Evolutionary conservation across 2,113 vertebrate species (phyloP).

Genomic region (Arenaria interpres): DNA sequence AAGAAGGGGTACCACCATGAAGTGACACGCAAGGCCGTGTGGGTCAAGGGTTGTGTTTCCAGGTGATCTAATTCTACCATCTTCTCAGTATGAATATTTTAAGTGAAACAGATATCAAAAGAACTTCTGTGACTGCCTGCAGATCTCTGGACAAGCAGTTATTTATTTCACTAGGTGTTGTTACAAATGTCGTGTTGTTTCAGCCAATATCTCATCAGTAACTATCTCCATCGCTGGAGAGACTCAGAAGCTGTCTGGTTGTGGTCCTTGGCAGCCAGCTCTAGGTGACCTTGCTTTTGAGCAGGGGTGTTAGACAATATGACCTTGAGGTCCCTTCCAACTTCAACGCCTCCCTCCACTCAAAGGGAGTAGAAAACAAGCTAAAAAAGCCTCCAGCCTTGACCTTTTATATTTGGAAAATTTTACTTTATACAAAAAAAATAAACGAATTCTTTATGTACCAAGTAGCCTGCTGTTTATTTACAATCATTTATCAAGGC

Average conservation of each 20-base stretch:
- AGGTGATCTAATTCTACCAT: not conserved
- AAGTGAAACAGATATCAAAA: not conserved
- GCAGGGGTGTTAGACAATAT: not conserved
- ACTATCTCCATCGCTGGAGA: not conserved
- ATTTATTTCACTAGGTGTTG: not conserved
- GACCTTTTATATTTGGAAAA: not conserved
- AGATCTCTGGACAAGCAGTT: not conserved
- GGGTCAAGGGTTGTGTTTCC: not conserved
- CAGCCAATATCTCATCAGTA: not conserved
- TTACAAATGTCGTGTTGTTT: not conserved
- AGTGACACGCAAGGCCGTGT: rapidly evolving
- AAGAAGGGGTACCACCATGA: not conserved
- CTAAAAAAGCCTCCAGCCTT: not conserved
- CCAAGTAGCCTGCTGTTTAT: not conserved
- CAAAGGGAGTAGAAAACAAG: not conserved
- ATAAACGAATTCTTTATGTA: not conserved
- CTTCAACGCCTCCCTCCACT: not conserved
- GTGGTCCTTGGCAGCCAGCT: not conserved
- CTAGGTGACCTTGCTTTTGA: not conserved
- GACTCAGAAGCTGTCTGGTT: not conserved
- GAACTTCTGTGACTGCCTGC: not conserved
- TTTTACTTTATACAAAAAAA: not conserved
- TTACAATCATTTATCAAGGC: not conserved
- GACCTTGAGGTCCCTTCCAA: not conserved
- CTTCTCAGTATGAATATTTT: not conserved